phyloP scores from a whole-genome alignment of 2,888 invertebrate species.

The Ormia ochracea region DNA sequence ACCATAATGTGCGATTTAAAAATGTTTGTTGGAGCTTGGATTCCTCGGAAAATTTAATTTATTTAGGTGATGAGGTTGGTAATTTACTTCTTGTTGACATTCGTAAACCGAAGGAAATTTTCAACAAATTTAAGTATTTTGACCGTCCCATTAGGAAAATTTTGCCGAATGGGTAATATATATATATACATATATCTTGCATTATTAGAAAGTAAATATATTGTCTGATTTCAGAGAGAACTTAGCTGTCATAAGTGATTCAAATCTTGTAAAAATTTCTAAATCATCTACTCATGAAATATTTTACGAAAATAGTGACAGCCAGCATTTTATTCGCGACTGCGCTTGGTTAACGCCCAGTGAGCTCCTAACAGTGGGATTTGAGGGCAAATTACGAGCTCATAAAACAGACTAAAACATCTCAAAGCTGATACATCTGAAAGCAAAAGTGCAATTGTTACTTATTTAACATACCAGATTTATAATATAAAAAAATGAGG shows the following conservation, averaged over 20 bases:
- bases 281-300: slow-evolving; percentile 35
- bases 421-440: too few species aligned
- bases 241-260: slow-evolving; percentile 65
- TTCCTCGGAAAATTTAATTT: slow-evolving; percentile 57
- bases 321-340: slow-evolving; percentile 66
- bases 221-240: slow-evolving; percentile 60
- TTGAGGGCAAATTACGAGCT: slow-evolving; percentile 64
- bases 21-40: slow-evolving; percentile 63
- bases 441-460: too few species aligned
- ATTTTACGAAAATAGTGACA: slow-evolving; percentile 65
- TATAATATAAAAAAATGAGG: too few species aligned
- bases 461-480: too few species aligned
- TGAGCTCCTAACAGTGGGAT: slow-evolving; percentile 65
- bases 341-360: slow-evolving; percentile 61
- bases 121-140: slow-evolving; percentile 59
- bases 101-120: slow-evolving; percentile 63
- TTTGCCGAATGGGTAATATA: slow-evolving; percentile 62
- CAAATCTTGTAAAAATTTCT: slow-evolving; percentile 65
- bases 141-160: slow-evolving; percentile 67
- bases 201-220: background rate
- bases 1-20: slow-evolving; percentile 64
- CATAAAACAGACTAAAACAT: slow-evolving; percentile 60
- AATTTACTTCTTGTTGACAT: slow-evolving; percentile 62
- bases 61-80: slow-evolving; percentile 67
- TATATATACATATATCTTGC: background rate